Evolutionary conservation across 1,140 invertebrate genomes (phyloP).

Genomic region (Drepana arcuata): DNA sequence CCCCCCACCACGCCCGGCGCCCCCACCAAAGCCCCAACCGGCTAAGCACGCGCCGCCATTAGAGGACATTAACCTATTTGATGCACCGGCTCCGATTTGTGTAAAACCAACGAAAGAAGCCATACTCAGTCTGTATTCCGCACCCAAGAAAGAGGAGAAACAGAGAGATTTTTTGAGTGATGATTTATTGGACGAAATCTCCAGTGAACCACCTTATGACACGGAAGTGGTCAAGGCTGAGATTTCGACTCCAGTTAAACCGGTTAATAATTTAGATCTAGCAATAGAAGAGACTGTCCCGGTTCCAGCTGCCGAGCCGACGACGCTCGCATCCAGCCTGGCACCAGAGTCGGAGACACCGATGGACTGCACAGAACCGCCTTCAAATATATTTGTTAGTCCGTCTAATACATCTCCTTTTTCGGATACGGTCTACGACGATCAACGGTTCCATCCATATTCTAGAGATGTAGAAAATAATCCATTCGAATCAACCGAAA

Average conservation of each 20-base stretch:
- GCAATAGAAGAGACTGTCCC: neutral
- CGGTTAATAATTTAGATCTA: neutral
- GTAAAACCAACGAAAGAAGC: conserved; percentile 74
- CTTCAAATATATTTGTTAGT: conserved; percentile 12
- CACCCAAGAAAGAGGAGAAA: conserved; percentile 67
- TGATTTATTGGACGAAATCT: conserved; percentile 61
- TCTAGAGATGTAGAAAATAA: conserved; percentile 35
- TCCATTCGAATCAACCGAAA: conserved; percentile 44
- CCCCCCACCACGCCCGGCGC: conserved; percentile 34
- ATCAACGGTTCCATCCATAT: conserved; percentile 7
- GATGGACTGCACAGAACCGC: conserved; percentile 52
- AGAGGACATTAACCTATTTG: conserved; percentile 65
- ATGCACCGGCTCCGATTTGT: conserved; percentile 44
- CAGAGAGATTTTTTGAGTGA: conserved; percentile 72
- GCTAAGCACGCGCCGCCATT: conserved; percentile 17
- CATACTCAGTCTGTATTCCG: conserved; percentile 77
- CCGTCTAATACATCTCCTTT: conserved; percentile 37
- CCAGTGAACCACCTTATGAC: conserved; percentile 19
- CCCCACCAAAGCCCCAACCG: conserved; percentile 29
- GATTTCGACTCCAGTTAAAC: conserved; percentile 5
- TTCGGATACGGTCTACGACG: conserved; percentile 23
- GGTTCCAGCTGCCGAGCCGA: conserved; percentile 1
- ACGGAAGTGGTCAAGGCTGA: conserved; percentile 20
- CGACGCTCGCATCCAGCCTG: neutral
- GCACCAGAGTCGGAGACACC: conserved; percentile 11